These are phyloP conservation scores for Myotis brandtii DNA, from an alignment of 2,113 vertebrate species.

Conservation along the genomic window DNA sequence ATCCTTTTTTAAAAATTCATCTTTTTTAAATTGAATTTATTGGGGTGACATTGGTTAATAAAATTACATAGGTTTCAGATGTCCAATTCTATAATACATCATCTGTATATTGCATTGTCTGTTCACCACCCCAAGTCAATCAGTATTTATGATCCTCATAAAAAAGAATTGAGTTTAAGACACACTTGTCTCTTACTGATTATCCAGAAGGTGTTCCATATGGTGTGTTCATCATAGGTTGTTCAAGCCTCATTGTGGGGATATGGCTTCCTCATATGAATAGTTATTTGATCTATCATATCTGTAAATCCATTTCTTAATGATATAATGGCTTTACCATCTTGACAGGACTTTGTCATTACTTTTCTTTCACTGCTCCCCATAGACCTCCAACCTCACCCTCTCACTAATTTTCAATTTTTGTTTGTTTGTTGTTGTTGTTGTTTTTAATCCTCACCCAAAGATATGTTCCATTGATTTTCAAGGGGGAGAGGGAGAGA, in stretches of 20 bases:
- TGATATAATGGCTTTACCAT: not conserved
- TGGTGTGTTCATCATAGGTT: not conserved
- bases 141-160: not conserved
- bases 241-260: not conserved
- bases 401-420: not conserved
- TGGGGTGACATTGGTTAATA: not conserved
- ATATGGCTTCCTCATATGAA: not conserved
- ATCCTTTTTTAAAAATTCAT: not conserved
- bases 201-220: not conserved
- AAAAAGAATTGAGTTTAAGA: not conserved
- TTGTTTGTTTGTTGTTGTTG: not conserved
- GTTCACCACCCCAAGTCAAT: not conserved
- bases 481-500: not conserved
- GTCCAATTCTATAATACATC: not conserved
- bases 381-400: not conserved
- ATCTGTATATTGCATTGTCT: not conserved
- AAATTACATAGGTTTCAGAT: not conserved
- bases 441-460: not conserved
- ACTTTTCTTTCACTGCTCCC: not conserved
- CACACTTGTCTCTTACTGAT: not conserved
- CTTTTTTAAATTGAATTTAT: not conserved
- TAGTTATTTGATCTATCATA: not conserved
- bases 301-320: not conserved
- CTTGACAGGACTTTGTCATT: not conserved
- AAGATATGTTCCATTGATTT: not conserved